Evolutionary conservation across 2,888 invertebrate genomes (phyloP).

Genomic region (Antheraea assamensis): DNA sequence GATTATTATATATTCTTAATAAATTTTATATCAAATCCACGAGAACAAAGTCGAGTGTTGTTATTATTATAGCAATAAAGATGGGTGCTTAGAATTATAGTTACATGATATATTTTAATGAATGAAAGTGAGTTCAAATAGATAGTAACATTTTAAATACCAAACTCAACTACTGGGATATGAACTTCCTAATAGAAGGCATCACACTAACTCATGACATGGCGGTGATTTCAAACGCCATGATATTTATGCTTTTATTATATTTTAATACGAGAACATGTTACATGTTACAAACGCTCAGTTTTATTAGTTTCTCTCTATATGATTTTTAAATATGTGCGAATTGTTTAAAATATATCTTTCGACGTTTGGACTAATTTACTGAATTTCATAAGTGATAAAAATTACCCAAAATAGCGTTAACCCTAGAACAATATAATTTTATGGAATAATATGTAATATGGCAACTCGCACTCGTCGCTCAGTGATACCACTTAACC

Average conservation of each 20-base stretch:
- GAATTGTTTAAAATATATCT: neutral
- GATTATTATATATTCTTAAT: no score
- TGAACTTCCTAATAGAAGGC: neutral
- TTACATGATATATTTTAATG: neutral
- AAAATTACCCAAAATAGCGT: neutral
- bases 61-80: neutral
- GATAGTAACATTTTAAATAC: neutral
- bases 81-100: neutral
- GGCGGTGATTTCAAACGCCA: neutral
- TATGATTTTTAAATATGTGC: neutral
- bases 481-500: conserved; percentile 1
- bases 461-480: neutral
- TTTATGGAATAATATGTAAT: neutral
- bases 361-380: neutral
- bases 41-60: no score
- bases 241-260: no score
- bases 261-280: no score
- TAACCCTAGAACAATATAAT: neutral
- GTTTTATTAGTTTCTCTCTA: no score
- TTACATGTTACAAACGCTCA: no score
- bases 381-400: neutral
- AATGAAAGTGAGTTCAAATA: neutral
- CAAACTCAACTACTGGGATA: neutral
- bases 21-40: no score
- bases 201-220: neutral